These are phyloP conservation scores for Adelphocoris suturalis DNA, from an alignment of 2,888 invertebrate species.

Conservation along the genomic window DNA sequence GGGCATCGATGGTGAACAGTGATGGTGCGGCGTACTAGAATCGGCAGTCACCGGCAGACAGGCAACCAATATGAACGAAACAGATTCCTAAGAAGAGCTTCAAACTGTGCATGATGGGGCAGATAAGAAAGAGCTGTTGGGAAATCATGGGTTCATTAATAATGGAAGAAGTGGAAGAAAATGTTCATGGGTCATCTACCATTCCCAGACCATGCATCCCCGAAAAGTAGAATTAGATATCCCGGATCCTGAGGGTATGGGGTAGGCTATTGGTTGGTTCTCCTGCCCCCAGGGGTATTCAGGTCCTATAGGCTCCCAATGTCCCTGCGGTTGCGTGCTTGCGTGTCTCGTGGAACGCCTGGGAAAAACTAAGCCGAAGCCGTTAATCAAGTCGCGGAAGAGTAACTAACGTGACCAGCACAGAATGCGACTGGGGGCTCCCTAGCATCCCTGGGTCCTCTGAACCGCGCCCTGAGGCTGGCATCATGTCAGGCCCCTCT, in stretches of 20 bases:
- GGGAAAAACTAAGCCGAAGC: constrained; percentile 59
- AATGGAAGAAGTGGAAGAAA: no score
- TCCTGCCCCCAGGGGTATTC: neutral
- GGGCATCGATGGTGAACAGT: no score
- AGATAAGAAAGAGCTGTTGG: no score
- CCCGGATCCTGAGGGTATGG: neutral
- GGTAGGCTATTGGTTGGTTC: constrained; percentile 5
- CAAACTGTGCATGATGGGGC: no score
- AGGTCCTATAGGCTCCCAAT: neutral
- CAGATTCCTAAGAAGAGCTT: no score
- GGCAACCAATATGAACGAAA: no score
- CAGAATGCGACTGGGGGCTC: constrained; percentile 37
- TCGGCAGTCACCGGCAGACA: no score
- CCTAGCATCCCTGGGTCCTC: neutral
- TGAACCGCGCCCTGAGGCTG: neutral
- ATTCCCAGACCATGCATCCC: neutral
- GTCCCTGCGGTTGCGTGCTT: constrained; percentile 56
- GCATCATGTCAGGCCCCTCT: constrained; percentile 24
- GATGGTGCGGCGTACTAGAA: no score
- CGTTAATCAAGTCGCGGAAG: constrained; percentile 61
- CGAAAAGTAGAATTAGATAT: constrained; percentile 15
- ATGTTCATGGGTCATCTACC: neutral
- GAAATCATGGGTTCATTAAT: no score
- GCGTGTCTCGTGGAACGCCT: constrained; percentile 48
- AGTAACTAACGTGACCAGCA: constrained; percentile 45